Conservation (phyloP, 2,888 invertebrate genomes). For the Clepsis dumicolana region DNA sequence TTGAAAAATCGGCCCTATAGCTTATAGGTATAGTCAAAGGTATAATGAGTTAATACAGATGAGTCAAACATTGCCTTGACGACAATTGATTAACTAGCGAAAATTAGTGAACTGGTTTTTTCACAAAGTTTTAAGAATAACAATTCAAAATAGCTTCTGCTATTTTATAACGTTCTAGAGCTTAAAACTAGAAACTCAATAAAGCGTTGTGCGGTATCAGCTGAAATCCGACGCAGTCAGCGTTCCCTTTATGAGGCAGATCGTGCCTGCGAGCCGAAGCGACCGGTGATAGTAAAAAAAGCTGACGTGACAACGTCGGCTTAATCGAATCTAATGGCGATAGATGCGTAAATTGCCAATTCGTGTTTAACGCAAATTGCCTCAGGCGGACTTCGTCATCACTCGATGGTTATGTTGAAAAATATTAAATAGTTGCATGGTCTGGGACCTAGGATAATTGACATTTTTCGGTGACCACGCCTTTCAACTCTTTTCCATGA, state of each 20-base stretch:
- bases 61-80: too few species aligned
- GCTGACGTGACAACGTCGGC: constrained; percentile 55
- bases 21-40: too few species aligned
- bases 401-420: constrained; percentile 7
- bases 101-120: too few species aligned
- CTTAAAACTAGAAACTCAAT: constrained; percentile 48
- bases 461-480: background rate
- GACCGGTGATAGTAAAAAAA: constrained; percentile 52
- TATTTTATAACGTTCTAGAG: constrained; percentile 30
- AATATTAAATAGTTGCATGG: constrained; percentile 12
- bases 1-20: too few species aligned
- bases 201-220: constrained; percentile 51
- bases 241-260: constrained; percentile 58
- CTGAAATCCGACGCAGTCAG: constrained; percentile 52
- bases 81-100: too few species aligned
- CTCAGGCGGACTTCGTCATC: constrained; percentile 18
- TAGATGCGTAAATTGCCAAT: constrained; percentile 46
- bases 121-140: too few species aligned
- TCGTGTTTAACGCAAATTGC: constrained; percentile 35
- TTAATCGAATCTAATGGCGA: constrained; percentile 51
- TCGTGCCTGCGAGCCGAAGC: constrained; percentile 49
- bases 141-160: background rate
- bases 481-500: too few species aligned
- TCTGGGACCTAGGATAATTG: background rate
- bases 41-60: too few species aligned